phyloP scores from a whole-genome alignment of 2,888 invertebrate genomes.

The Lathronympha strigana region DNA sequence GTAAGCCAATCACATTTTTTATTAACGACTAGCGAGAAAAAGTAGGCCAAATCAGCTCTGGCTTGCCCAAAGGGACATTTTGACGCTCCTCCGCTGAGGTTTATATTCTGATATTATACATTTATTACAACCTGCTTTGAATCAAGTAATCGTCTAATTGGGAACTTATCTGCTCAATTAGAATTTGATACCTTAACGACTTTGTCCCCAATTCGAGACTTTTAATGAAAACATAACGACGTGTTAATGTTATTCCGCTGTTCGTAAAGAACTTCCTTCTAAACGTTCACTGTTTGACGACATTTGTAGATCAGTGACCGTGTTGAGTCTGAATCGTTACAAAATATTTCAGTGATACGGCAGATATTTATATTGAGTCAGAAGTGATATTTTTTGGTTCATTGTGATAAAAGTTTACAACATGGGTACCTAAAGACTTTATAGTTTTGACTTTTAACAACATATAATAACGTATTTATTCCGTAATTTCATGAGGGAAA shows the following conservation, averaged over 20 bases:
- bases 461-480: too few relatives aligned
- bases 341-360: not conserved
- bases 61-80: too few relatives aligned
- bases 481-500: not conserved
- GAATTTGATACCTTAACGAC: constrained; percentile 27
- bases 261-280: constrained; percentile 2
- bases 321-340: not conserved
- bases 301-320: not conserved
- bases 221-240: constrained; percentile 23
- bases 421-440: too few relatives aligned
- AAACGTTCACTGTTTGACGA: not conserved
- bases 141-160: constrained; percentile 3
- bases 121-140: not conserved
- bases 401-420: not conserved
- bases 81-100: too few relatives aligned
- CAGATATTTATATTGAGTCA: not conserved
- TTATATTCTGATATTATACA: too few relatives aligned
- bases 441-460: too few relatives aligned
- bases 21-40: too few relatives aligned
- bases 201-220: constrained; percentile 32
- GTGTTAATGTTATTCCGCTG: constrained; percentile 9
- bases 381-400: not conserved
- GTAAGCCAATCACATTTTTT: too few relatives aligned
- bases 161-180: not conserved
- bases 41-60: too few relatives aligned